Base-by-base conservation (phyloP, 2,888 invertebrate species). In the Lamellibrachia columna region DNA sequence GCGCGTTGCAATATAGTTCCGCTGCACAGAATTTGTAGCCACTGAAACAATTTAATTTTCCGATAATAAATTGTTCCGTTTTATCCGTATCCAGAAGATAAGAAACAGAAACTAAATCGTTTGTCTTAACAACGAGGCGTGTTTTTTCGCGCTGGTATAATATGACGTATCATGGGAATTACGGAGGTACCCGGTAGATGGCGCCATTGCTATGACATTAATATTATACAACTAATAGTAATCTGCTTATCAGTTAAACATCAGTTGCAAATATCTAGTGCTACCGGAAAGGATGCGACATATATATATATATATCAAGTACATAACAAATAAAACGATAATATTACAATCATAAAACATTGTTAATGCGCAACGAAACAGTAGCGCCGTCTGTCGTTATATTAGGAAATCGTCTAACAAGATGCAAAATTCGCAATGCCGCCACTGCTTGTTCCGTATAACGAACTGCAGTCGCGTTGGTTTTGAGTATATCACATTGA, bases 211-310 rank as follows among this genome's bases (percentile, higher is more conserved):
- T 22, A 75, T 22, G 22, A 75, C 75, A 75, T n/a, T 75, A 52
- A 40, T 4, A 90, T 90, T 91, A n/a, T 28, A 94, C 53, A 52
- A 92, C 93, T n/a, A 93, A 93, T 94, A 93, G 92, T 90, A 92
- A 93, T 55, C n/a, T 28, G 90, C 52, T 90, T 91, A 92, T 52
- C 28, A 22, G 52, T 52, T 53, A 55, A 53, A 90, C 55, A 90
- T 92, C 53, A 15, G 52, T 40, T 90, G 52, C 52, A n/a, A 90
- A n/a, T 40, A 90, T 52, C 53, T n/a, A 40, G 28, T 52, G 15
- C n/a, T 40, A 92, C 40, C 52, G 91, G 22, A 91, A 91, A 91
- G n/a, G 53, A 91, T 91, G 53, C 52, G 53, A 52, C n/a, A n/a
- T 53, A 28, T 91, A 90, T 53, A 11, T 52, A 75, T 52, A 40